These are phyloP conservation scores for Chaetogeoica ovagalla DNA, from an alignment of 2,888 invertebrate genomes.

Conservation along the genomic window DNA sequence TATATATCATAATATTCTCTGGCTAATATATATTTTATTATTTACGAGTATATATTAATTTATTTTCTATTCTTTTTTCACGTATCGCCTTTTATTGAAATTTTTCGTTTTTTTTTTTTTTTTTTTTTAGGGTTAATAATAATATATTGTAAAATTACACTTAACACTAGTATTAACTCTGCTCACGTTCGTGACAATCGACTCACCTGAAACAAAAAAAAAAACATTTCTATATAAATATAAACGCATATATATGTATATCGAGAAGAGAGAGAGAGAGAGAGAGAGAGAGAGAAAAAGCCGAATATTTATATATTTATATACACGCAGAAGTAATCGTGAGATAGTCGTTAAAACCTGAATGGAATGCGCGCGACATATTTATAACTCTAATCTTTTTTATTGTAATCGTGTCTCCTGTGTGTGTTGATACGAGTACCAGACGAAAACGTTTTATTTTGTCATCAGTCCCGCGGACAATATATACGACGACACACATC, in stretches of 20 bases:
- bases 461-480: background rate
- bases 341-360: slow-evolving; percentile 24
- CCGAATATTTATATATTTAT: background rate
- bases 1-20: too few relatives aligned
- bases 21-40: too few relatives aligned
- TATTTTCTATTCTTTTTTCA: too few relatives aligned
- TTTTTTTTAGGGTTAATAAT: background rate
- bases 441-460: slow-evolving; percentile 44
- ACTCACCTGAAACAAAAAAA: slow-evolving; percentile 46
- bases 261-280: background rate
- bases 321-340: background rate
- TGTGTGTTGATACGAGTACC: background rate
- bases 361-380: slow-evolving; percentile 43
- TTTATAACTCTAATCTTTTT: slow-evolving; percentile 34
- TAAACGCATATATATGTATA: background rate
- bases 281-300: background rate
- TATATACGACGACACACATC: background rate
- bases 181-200: slow-evolving; percentile 13
- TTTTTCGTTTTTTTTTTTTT: too few relatives aligned
- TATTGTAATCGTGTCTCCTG: slow-evolving; percentile 30
- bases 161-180: too few relatives aligned
- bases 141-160: background rate
- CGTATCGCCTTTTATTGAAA: too few relatives aligned
- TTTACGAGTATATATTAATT: too few relatives aligned
- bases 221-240: slow-evolving; percentile 4